phyloP scores from a whole-genome alignment of 2,888 invertebrate genomes.

The Siphonodentalium dalli region DNA sequence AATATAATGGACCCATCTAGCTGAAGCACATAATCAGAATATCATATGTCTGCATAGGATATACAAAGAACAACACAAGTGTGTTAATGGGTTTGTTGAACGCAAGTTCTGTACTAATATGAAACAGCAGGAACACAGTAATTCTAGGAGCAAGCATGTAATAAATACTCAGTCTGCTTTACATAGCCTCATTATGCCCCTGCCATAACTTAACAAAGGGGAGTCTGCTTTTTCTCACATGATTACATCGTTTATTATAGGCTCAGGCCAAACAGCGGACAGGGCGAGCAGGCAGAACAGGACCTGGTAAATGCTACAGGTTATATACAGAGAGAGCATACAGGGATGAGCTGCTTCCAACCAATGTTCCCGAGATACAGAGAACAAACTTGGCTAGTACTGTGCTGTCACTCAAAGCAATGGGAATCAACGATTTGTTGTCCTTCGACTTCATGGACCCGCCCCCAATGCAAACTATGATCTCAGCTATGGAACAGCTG shows the following conservation, averaged over 20 bases:
- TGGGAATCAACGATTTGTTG: slow-evolving; percentile 98
- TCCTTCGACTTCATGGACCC: slow-evolving; percentile 99
- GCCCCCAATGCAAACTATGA: slow-evolving; percentile 95
- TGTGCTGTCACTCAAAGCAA: slow-evolving; percentile 94
- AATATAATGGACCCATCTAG: no score
- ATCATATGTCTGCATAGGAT: no score
- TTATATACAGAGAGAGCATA: slow-evolving; percentile 98
- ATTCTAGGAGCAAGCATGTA: no score
- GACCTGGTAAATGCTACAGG: slow-evolving; percentile 96
- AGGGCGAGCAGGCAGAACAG: slow-evolving; percentile 95
- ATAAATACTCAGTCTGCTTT: no score
- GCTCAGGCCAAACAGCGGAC: slow-evolving; percentile 98
- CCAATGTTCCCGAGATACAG: slow-evolving; percentile 93
- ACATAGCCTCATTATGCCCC: no score
- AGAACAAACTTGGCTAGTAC: slow-evolving; percentile 97
- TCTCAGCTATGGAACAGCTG: slow-evolving; percentile 95
- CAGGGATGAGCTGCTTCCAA: slow-evolving; percentile 91
- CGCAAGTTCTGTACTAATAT: no score
- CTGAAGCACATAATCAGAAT: no score
- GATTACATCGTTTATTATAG: slow-evolving; percentile 51
- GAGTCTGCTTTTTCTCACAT: no score
- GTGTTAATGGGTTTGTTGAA: no score
- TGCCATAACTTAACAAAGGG: no score
- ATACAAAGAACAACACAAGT: no score
- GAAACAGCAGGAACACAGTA: no score